Evolutionary conservation across 2,797 vertebrate species (phyloP).

Genomic region (Anguilla anguilla): DNA sequence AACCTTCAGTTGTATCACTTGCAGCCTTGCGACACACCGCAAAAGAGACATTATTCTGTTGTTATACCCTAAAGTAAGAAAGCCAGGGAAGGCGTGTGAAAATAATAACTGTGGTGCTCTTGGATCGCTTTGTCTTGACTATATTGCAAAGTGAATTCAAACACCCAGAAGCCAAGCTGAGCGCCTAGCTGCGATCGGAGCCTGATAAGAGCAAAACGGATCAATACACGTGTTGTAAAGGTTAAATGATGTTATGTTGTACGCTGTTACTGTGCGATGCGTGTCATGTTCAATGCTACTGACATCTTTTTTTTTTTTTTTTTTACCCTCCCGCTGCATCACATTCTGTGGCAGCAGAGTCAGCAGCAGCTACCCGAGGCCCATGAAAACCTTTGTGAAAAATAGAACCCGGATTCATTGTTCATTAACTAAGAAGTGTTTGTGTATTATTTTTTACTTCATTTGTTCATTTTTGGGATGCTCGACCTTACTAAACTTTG

Average conservation of each 20-base stretch:
- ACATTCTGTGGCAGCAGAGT: conserved; percentile 47
- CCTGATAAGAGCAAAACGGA: conserved; percentile 75
- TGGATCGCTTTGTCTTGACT: conserved; percentile 68
- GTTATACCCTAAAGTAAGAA: conserved; percentile 59
- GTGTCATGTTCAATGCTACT: conserved; percentile 71
- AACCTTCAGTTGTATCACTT: conserved; percentile 62
- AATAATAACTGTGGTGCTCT: conserved; percentile 38
- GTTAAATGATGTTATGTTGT: conserved; percentile 82
- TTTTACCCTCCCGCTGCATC: conserved; percentile 40
- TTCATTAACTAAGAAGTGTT: neutral
- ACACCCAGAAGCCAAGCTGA: conserved; percentile 65
- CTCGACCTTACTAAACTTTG: neutral
- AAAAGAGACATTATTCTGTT: conserved; percentile 57
- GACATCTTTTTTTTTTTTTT: conserved; percentile 54
- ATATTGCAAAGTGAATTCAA: conserved; percentile 66
- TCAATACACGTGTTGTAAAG: conserved; percentile 83
- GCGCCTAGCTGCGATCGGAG: conserved; percentile 67
- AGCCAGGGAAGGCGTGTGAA: conserved; percentile 31
- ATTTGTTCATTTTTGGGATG: neutral
- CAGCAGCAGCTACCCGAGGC: conserved; percentile 19
- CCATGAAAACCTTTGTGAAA: neutral
- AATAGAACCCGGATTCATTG: neutral
- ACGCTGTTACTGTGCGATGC: conserved; percentile 71
- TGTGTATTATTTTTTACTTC: neutral
- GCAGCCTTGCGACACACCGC: conserved; percentile 54